phyloP scores from a whole-genome alignment of 2,113 vertebrate genomes.

The Aptenodytes patagonicus region DNA sequence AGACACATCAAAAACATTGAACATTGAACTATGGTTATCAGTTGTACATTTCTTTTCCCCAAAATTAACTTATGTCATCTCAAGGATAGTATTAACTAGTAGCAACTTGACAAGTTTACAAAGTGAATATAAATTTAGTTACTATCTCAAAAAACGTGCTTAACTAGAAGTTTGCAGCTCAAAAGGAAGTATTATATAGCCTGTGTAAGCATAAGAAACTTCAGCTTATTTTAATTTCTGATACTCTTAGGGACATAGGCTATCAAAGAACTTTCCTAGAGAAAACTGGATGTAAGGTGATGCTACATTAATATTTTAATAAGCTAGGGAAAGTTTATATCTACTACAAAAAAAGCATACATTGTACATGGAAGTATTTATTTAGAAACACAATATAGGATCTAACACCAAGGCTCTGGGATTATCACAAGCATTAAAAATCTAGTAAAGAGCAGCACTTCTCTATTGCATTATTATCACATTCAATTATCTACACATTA shows the following conservation, averaged over 20 bases:
- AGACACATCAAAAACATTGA: background rate
- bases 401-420: background rate
- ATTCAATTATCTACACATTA: background rate
- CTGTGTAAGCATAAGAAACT: background rate
- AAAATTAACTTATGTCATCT: background rate
- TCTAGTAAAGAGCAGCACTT: background rate
- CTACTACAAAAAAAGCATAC: background rate
- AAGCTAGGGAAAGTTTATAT: background rate
- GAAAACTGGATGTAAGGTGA: background rate
- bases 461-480: background rate
- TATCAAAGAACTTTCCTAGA: background rate
- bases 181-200: background rate
- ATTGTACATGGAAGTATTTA: background rate
- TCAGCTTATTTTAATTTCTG: background rate
- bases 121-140: background rate
- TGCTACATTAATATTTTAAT: background rate
- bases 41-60: fast-evolving
- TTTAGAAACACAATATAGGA: background rate
- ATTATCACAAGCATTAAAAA: background rate
- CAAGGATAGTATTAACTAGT: background rate
- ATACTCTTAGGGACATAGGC: background rate
- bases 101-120: background rate
- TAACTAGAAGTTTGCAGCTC: background rate
- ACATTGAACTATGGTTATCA: background rate
- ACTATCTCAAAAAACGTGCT: background rate